A percentile compares a stretch with the other conserved stretches of the same genome.
phyloP scores from a whole-genome alignment of 2,888 invertebrate genomes.

The Nowickia ferox region DNA sequence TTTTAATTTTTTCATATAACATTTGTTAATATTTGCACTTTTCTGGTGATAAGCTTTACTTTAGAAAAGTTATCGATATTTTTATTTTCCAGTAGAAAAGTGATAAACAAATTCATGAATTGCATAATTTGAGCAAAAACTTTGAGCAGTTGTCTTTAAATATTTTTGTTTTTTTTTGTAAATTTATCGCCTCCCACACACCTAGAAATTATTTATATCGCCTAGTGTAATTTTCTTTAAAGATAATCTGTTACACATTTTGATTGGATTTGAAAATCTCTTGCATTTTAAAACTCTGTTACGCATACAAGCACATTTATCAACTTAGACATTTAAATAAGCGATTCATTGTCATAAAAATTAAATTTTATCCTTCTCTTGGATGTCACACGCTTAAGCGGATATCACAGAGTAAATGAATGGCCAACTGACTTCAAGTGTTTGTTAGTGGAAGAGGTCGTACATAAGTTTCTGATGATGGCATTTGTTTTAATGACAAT shows the following conservation, averaged over 20 bases:
- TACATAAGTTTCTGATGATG: not conserved
- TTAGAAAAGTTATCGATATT: not conserved
- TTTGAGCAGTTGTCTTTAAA: too few species aligned
- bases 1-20: not conserved
- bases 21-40: too few species aligned
- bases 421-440: slow-evolving; percentile 3
- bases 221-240: too few species aligned
- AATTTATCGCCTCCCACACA: too few species aligned
- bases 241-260: too few species aligned
- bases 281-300: not conserved
- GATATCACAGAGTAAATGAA: slow-evolving; percentile 6
- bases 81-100: not conserved
- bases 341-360: slow-evolving; percentile 7
- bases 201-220: too few species aligned
- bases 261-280: too few species aligned
- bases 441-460: not conserved
- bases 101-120: too few species aligned
- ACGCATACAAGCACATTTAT: not conserved
- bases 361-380: slow-evolving; percentile 35
- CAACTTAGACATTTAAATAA: not conserved
- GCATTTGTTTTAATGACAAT: slow-evolving; percentile 18
- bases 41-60: not conserved
- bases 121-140: too few species aligned
- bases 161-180: too few species aligned
- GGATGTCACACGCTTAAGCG: not conserved